Evolutionary conservation across 2,797 vertebrate genomes (phyloP), one percentile per base, ranked within the genome.

Genomic region (Australoheros facetus): DNA sequence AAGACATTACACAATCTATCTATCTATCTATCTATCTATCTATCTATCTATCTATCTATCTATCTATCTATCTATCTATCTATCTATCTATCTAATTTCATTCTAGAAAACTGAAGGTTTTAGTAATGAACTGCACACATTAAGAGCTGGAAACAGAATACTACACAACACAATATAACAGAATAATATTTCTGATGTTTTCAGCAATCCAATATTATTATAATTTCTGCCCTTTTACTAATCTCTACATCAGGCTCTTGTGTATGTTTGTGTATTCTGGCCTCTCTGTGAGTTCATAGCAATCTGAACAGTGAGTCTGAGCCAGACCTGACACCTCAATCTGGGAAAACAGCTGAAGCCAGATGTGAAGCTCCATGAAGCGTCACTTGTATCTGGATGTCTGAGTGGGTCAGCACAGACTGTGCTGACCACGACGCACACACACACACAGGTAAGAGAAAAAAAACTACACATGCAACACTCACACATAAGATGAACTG

Each of bases 361-460:
- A 90, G 87, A 92, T 91, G 90, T 84, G 80, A 79, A 80, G 77
- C 77, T 79, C 81, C 56, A 45, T 82, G 77, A 86, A 88, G 85
- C 84, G 81, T 87, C 83, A 87, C 80, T 85, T 81, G 87, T 72
- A 78, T 73, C 73, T 60, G 59, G 77, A 78, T 34, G 77, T 77
- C 74, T 84, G 59, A 85, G 32, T 82, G 45, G 70, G 57, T 81
- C 73, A 51, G 79, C 39, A 72, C 81, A 88, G 71, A 75, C 45
- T 60, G 75, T 30, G 56, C 81, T 53, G 77, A 79, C 69, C 57
- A 56, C 28, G n/a, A 34, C 51, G 30, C 28, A 5, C 28, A 4
- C 0, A 9, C 9, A 54, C 64, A 79, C 53, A 34, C 1, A 62
- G 57, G 56, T 51, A 66, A 51, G 39, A 79, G 55, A 34, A 34